Percentiles rank a stretch among this genome's conserved stretches.
Evolutionary conservation across 2,888 invertebrate species (phyloP).

Genomic region (Pharmacophagus antenor): DNA sequence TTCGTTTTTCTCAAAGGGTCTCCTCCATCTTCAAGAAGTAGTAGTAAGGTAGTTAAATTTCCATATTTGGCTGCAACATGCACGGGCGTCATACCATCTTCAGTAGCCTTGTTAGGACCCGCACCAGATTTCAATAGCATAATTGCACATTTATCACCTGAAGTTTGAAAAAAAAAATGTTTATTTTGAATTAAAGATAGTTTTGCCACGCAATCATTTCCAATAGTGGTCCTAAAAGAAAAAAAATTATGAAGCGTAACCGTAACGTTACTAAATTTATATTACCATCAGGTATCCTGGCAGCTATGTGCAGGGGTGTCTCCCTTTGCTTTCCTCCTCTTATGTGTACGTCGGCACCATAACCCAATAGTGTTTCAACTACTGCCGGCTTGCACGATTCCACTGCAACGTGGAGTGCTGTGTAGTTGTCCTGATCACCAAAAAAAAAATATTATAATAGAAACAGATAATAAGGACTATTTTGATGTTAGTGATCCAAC

Average conservation of each 20-base stretch:
- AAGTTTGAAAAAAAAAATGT: not conserved
- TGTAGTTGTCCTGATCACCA: constrained; percentile 92
- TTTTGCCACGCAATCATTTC: too few relatives aligned
- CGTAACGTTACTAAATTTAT: not conserved
- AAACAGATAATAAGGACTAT: too few relatives aligned
- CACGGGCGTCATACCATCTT: constrained; percentile 97
- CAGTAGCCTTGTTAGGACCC: constrained; percentile 95
- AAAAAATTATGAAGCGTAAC: too few relatives aligned
- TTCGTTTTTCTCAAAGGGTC: constrained; percentile 95
- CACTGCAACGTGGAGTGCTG: constrained; percentile 98
- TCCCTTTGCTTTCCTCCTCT: constrained; percentile 93
- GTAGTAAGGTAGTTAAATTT: constrained; percentile 90
- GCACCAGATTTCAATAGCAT: constrained; percentile 99
- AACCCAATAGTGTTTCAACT: constrained; percentile 96
- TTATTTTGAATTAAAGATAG: too few relatives aligned
- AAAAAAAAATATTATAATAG: not conserved
- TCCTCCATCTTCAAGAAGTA: constrained; percentile 95
- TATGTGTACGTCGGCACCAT: constrained; percentile 98
- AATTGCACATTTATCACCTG: constrained; percentile 88
- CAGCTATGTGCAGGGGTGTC: constrained; percentile 98
- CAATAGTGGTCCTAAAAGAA: too few relatives aligned
- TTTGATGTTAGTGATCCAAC: too few relatives aligned
- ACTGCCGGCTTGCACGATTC: constrained; percentile 96
- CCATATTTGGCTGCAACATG: constrained; percentile 97
- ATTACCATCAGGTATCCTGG: constrained; percentile 88